Evolutionary conservation across 2,113 vertebrate species (phyloP).

Genomic region (Corydoras maculifer): DNA sequence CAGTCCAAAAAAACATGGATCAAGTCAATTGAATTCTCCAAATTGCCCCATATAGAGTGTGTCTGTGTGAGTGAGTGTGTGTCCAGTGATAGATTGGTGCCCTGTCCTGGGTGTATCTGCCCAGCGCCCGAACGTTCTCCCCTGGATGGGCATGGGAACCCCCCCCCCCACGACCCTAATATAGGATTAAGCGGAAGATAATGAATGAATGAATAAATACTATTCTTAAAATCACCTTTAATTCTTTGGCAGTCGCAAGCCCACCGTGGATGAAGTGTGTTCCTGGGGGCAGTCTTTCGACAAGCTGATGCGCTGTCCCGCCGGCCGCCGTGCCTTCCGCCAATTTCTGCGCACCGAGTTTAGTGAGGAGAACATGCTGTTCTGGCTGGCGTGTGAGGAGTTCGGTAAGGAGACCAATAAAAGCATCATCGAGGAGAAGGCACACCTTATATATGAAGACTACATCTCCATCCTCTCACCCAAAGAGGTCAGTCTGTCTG

Average conservation of each 20-base stretch:
- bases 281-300: slow-evolving; percentile 95
- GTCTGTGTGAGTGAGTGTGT: too few species aligned
- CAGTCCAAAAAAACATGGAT: too few species aligned
- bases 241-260: slow-evolving; percentile 66
- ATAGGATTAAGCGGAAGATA: too few species aligned
- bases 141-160: too few species aligned
- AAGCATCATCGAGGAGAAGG: slow-evolving; percentile 81
- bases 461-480: slow-evolving; percentile 97
- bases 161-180: too few species aligned
- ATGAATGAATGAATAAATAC: too few species aligned
- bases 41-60: too few species aligned
- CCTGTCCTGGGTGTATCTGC: too few species aligned
- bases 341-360: slow-evolving; percentile 95
- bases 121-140: too few species aligned
- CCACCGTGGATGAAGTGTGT: slow-evolving; percentile 82
- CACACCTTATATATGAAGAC: slow-evolving; percentile 90
- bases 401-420: slow-evolving; percentile 83
- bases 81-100: too few species aligned
- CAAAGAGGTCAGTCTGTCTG: slow-evolving; percentile 79
- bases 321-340: slow-evolving; percentile 85
- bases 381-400: slow-evolving; percentile 96
- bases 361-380: slow-evolving; percentile 98
- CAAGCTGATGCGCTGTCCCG: slow-evolving; percentile 85
- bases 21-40: too few species aligned
- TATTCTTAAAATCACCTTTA: background rate